Base-by-base conservation (phyloP, 2,113 vertebrate genomes). In the Canis aureus region DNA sequence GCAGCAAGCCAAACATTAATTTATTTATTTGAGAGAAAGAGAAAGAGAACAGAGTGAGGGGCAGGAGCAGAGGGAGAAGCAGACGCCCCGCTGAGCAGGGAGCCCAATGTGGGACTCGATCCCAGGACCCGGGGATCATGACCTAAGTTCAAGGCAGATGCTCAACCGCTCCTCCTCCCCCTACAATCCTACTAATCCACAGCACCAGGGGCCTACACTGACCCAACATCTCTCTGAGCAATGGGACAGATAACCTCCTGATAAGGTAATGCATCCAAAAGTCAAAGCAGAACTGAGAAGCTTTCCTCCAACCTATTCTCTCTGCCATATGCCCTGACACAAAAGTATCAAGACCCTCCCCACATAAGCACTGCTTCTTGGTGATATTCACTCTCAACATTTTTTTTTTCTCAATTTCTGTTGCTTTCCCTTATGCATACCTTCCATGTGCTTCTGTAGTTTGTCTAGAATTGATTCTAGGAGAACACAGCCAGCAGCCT, bases 161-260 rank as follows among this genome's bases (percentile, higher is more conserved):
- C 43, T 43, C 43, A 43, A 43, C 43, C 4, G 43, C 43, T 43
- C 43, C 43, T 43, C 7, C 29, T 38, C 8, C 43, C 32, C 1
- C 4, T 23, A 15, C 27, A 60, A n/a, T 49, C 27, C 22, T 13
- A 4, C 8, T 3, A 9, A 5, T 27, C 27, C 25, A 12, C 19
- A 55, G 15, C 17, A 19, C 27, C 3, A 4, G 23, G 8, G 11
- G 2, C 25, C 51, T 43, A 13, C n/a, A 2, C 29, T 17, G 7
- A 38, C 1, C 25, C 15, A 0, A 91, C 4, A 16, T 23, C 88
- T 35, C 60, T 43, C n/a, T 2, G 0, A 15, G 15, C 6, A 57
- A 53, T 87, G n/a, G 17, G 55, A 35, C 29, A 69, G 19, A 5
- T 1, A 13, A 22, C 3, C 5, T 11, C 59, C 3, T 6, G 11